Evolutionary conservation across 1,140 invertebrate genomes (phyloP), one percentile per base, ranked within the genome.

Genomic region (Stegodyphus dumicola): DNA sequence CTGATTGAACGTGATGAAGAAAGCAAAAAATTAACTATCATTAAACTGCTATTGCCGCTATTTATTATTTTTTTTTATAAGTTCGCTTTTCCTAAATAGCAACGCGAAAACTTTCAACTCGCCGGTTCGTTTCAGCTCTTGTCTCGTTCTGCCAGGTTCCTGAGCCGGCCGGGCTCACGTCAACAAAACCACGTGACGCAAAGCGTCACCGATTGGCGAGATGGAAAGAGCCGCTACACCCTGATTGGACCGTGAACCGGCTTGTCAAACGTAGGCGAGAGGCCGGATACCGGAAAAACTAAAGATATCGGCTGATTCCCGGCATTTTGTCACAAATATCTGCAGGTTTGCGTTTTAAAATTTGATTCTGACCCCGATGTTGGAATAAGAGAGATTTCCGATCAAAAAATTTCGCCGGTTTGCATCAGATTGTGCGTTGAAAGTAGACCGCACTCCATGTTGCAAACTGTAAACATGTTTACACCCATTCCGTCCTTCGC

Each of bases 171-270:
- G 84, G 84, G 84, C 91, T 92, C 92, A 92, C 92, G 92, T 92
- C 92, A 92, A 92, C 92, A 92, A 93, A 92, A 88, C 91, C 92
- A 93, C 92, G 92, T 92, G 91, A 92, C 88, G 88, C 88, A 88
- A 83, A 87, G 87, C 74, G 86, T 84, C 15, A 87, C 70, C 87
- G 81, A 89, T 90, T 90, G 89, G 89, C n/a, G 17, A 69, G 15
- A 33, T 7, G 65, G 0, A 48, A 33, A 69, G 60, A 53, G 77
- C 53, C 81, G 17, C 81, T 56, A 7, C 77, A 60, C 17, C 77
- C 51, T 67, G 15, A 69, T 77, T 75, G 70, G 78, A 15, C 33
- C 48, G 13, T 51, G 52, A 60, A 17, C 85, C 85, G 77, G 85
- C 77, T 80, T 86, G 84, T 86, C 84, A 86, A 78, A 67, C 48